Evolutionary conservation across 2,888 invertebrate species (phyloP).

Genomic region (Ophion ellenae): DNA sequence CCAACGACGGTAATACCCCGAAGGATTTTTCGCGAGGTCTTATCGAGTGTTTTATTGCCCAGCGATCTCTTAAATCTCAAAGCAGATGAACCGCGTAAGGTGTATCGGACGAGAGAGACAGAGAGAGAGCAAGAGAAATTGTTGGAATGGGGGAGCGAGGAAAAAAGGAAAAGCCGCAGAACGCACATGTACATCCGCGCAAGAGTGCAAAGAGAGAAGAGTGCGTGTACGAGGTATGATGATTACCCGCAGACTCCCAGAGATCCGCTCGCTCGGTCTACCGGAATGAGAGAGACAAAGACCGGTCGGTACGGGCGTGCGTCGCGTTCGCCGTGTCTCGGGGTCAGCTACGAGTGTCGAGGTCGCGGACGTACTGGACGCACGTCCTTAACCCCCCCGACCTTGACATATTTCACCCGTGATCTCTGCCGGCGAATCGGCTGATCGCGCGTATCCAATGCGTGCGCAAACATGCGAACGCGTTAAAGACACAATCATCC

Average conservation of each 20-base stretch:
- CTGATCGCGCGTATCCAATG: slow-evolving; percentile 19
- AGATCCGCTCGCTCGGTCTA: not conserved
- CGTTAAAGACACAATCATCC: slow-evolving; percentile 22
- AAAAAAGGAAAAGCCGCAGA: not conserved
- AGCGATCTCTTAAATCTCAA: slow-evolving; percentile 56
- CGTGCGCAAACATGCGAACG: slow-evolving; percentile 8
- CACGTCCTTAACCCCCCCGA: slow-evolving; percentile 58
- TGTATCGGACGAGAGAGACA: slow-evolving; percentile 22
- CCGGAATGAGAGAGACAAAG: slow-evolving; percentile 39
- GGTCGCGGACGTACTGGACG: slow-evolving; percentile 47
- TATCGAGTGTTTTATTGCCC: slow-evolving; percentile 64
- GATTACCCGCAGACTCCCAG: slow-evolving; percentile 36
- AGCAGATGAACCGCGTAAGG: slow-evolving; percentile 29
- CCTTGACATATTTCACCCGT: slow-evolving; percentile 58
- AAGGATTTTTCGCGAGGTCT: slow-evolving; percentile 61
- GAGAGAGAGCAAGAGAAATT: not conserved
- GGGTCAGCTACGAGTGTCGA: slow-evolving; percentile 58
- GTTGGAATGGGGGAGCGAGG: not conserved
- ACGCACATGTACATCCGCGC: slow-evolving; percentile 1
- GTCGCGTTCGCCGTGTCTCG: slow-evolving; percentile 36
- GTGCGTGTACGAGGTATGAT: slow-evolving; percentile 26
- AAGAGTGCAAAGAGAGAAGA: slow-evolving; percentile 35
- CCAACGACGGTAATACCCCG: slow-evolving; percentile 36
- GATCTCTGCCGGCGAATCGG: slow-evolving; percentile 50
- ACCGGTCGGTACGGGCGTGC: slow-evolving; percentile 9